A percentile compares a stretch with the other conserved stretches of the same genome.
These are phyloP conservation scores for Gnathonemus echidnorhynchus DNA, from an alignment of 2,113 vertebrate genomes.

Conservation along the genomic window DNA sequence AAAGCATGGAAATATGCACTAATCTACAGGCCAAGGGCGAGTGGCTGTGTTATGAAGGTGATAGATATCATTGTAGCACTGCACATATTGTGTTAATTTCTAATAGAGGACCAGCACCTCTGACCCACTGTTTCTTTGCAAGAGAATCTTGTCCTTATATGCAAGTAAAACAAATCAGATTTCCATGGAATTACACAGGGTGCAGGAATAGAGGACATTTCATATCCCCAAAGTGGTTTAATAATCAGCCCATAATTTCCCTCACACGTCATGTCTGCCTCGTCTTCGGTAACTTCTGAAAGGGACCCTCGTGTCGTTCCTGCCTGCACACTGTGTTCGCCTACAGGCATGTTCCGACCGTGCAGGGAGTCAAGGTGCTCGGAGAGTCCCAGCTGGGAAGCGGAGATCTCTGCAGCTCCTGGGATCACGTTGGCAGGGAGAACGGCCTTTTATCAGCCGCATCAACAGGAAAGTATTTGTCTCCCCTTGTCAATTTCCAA, in stretches of 20 bases:
- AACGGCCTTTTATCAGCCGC: neutral
- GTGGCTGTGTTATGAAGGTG: neutral
- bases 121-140: neutral
- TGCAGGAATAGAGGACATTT: neutral
- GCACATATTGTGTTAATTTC: neutral
- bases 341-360: neutral
- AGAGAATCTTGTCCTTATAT: neutral
- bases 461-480: too few relatives aligned
- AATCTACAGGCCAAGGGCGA: neutral
- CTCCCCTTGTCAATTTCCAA: neutral
- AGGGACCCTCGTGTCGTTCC: neutral
- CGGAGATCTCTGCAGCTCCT: neutral
- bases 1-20: slow-evolving; percentile 17
- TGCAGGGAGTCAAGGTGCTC: neutral
- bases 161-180: neutral
- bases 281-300: neutral
- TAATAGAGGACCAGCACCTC: neutral
- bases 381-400: neutral
- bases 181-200: neutral
- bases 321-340: neutral
- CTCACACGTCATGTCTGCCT: neutral
- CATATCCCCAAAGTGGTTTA: neutral
- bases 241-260: neutral
- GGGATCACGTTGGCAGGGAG: neutral
- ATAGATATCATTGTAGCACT: neutral